phyloP scores from a whole-genome alignment of 2,113 vertebrate genomes.

The Chaetops frenatus region DNA sequence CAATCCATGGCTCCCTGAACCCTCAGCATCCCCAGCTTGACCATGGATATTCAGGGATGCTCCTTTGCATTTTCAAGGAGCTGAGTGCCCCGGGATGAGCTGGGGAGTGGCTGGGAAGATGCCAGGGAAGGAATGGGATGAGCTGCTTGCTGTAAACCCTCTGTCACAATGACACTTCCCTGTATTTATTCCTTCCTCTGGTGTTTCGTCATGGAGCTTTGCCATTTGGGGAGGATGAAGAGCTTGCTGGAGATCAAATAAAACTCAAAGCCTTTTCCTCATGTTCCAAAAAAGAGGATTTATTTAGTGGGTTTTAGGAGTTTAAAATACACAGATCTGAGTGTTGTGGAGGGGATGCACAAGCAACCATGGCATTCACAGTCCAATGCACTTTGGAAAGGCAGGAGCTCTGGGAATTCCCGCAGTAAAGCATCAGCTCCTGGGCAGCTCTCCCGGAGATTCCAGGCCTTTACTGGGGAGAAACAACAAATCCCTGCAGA shows the following conservation, averaged over 20 bases:
- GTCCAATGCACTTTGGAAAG: background rate
- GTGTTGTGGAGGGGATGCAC: background rate
- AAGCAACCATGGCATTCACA: background rate
- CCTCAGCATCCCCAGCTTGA: background rate
- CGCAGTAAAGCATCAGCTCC: background rate
- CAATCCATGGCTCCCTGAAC: background rate
- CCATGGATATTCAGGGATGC: fast-evolving
- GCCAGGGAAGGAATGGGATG: background rate
- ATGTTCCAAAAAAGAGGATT: background rate
- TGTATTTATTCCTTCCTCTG: background rate
- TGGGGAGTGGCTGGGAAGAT: background rate
- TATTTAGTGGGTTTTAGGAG: background rate
- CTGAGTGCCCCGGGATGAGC: background rate
- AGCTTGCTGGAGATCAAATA: background rate
- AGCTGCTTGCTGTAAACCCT: background rate
- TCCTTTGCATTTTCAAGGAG: background rate
- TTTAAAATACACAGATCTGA: background rate
- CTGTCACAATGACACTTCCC: background rate
- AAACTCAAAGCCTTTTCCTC: background rate
- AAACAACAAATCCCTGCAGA: background rate
- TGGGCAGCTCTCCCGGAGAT: background rate
- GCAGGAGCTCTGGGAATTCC: background rate
- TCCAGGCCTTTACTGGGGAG: background rate
- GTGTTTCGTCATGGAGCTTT: background rate
- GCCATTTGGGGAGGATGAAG: background rate